Conservation (phyloP, 2,797 vertebrate species). For the Myioborus melanocephalus region DNA sequence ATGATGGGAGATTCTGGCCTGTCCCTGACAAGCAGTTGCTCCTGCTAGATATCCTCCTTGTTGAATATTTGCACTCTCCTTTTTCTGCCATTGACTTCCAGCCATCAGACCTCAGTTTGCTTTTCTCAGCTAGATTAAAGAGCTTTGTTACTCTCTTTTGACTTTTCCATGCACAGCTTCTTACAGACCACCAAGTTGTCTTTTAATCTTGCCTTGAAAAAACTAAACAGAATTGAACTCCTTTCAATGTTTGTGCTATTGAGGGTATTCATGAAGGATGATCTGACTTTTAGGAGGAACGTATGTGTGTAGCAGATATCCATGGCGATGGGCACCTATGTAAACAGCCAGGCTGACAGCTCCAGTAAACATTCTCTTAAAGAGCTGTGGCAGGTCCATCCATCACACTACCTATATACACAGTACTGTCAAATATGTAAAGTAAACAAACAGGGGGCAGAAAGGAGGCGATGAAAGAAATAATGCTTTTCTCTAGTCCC, state of each 20-base stretch:
- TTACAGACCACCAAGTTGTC: conserved; percentile 33
- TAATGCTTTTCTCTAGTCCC: neutral
- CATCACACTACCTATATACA: neutral
- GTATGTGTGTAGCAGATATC: conserved; percentile 31
- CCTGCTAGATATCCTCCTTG: neutral
- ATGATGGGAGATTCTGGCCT: neutral
- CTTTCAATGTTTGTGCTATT: neutral
- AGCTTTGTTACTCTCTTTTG: neutral
- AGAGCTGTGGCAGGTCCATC: conserved; percentile 37
- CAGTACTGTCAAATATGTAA: conserved; percentile 12
- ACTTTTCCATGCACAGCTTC: neutral
- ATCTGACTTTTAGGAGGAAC: conserved; percentile 33
- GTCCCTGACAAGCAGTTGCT: neutral
- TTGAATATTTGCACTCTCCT: neutral
- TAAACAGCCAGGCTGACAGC: conserved; percentile 9
- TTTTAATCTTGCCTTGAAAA: conserved; percentile 41
- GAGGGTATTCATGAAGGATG: conserved; percentile 37
- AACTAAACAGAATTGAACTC: neutral
- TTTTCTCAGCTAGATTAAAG: conserved; percentile 52
- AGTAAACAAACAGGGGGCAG: conserved; percentile 33
- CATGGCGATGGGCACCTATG: conserved; percentile 41
- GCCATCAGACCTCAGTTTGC: neutral
- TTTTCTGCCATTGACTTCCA: neutral
- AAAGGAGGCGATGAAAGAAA: neutral
- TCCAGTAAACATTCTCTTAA: conserved; percentile 36